Conservation (phyloP, 2,113 vertebrate genomes). For the Neopipo cinnamomea region DNA sequence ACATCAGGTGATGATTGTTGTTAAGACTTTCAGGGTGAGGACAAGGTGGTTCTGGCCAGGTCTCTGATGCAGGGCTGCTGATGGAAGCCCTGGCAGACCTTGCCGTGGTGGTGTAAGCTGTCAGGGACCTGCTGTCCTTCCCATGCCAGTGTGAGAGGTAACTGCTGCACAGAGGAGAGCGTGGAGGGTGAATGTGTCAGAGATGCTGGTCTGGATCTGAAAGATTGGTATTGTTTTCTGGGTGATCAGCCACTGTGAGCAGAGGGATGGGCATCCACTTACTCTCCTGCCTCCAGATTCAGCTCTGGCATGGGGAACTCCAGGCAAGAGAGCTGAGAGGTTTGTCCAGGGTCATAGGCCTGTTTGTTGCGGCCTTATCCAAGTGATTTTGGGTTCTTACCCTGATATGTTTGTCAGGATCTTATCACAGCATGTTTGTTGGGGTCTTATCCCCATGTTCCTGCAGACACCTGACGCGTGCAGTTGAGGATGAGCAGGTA, state of each 20-base stretch:
- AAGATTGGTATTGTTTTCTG: background rate
- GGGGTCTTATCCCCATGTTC: background rate
- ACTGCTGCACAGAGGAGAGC: background rate
- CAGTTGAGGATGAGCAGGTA: accelerated
- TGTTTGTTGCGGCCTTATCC: background rate
- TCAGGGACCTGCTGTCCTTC: background rate
- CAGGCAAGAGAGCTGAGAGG: background rate
- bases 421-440: background rate
- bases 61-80: background rate
- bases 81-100: background rate
- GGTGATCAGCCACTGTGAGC: background rate
- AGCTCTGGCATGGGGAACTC: accelerated
- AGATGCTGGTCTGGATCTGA: no score
- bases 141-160: accelerated
- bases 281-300: background rate
- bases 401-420: background rate
- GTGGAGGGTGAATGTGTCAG: background rate
- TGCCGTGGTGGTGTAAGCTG: background rate
- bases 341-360: accelerated
- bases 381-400: background rate
- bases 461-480: accelerated
- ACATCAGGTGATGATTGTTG: accelerated
- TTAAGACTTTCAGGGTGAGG: background rate
- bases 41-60: background rate
- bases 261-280: background rate